Percentiles rank a stretch among this genome's conserved stretches.
These are phyloP conservation scores for Trachemys scripta DNA, from an alignment of 2,113 vertebrate genomes.

Conservation along the genomic window DNA sequence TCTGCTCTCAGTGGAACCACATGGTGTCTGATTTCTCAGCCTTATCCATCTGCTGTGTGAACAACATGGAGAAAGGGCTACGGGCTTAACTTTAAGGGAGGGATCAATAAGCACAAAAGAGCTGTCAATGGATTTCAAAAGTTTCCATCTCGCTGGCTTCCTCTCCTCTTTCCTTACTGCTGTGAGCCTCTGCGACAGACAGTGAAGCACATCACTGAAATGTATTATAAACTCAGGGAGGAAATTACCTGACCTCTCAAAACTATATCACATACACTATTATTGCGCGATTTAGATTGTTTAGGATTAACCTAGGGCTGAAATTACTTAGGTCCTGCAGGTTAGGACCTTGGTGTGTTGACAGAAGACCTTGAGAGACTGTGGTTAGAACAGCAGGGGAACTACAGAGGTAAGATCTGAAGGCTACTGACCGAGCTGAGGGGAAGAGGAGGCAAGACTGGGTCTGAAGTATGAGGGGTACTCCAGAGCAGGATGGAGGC, in stretches of 20 bases:
- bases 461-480: background rate
- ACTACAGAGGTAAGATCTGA: background rate
- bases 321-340: background rate
- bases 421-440: background rate
- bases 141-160: slow-evolving; percentile 31
- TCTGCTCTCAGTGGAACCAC: background rate
- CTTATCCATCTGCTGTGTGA: background rate
- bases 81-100: background rate
- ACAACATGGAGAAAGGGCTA: background rate
- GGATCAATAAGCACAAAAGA: slow-evolving; percentile 16
- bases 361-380: background rate
- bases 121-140: slow-evolving; percentile 31
- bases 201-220: slow-evolving; percentile 30
- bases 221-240: slow-evolving; percentile 30
- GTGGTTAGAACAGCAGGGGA: background rate
- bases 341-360: slow-evolving; percentile 1
- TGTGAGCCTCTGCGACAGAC: slow-evolving; percentile 17
- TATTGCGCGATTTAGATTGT: background rate
- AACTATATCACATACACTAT: slow-evolving; percentile 35
- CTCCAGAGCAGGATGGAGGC: background rate
- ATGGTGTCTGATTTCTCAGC: background rate
- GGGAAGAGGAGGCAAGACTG: background rate
- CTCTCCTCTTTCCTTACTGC: slow-evolving; percentile 31
- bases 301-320: background rate
- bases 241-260: slow-evolving; percentile 23